Evolutionary conservation across 2,888 invertebrate species (phyloP), one percentile per base, ranked within the genome.

Genomic region (Folsomia candida): DNA sequence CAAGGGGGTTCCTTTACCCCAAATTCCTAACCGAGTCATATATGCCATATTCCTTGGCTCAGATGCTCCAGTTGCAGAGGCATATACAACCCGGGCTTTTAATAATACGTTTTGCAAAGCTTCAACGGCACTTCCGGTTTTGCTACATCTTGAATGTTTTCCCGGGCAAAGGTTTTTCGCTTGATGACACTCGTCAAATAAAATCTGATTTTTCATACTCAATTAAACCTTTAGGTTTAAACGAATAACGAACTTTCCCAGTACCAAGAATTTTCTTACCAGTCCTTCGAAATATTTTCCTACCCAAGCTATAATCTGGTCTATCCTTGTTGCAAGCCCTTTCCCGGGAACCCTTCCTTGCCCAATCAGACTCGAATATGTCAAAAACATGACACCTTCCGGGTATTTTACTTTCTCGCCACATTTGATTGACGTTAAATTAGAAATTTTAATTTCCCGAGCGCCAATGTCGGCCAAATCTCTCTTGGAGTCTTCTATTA

Each of bases 21-120:
- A 99, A 79, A 99, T 89, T 9, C 99, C 99, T 28, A 99, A 86
- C 0, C 99, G 87, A n/a, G 96, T 96, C 99, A 99, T 99, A 82
- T 99, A 99, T 0, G 98, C 99, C 99, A 99, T 99, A 84, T 99
- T 98, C 79, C 94, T 87, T 0, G 99, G 98, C 84, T 99, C 99
- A 0, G 96, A 94, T 0, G 98, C 98, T 26, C 97, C 97, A 0
- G 97, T 97, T 2, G 97, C 97, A 1, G 95, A 95, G 0, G 97
- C 97, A 83, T 97, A 97, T 2, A 97, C 92, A 0, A 97, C 93
- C 27, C 97, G 85, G 0, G 98, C 94, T 79, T 92, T 91, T 1
- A 97, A 97, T 80, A 99, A 85, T 82, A 90, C 90, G 81, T 93
- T 94, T 86, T 99, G 99, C 25, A 99, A 84, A 82, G 99, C 98